These are phyloP conservation scores for Conus canariensis DNA, from an alignment of 2,888 invertebrate species.

Conservation along the genomic window DNA sequence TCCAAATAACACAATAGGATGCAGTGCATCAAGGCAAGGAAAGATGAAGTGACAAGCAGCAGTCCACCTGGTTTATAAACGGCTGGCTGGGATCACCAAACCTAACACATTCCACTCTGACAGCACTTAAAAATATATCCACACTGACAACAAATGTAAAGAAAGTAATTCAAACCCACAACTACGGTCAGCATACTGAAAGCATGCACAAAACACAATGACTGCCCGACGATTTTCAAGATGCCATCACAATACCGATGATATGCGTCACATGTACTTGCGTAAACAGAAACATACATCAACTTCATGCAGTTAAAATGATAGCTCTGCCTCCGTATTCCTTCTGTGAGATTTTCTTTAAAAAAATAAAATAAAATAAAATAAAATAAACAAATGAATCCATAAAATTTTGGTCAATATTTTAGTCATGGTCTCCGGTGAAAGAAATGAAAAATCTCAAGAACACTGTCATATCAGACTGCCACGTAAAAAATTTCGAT, in stretches of 20 bases:
- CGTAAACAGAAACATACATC: background rate
- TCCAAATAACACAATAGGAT: background rate
- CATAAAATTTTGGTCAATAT: no score
- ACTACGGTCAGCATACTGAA: background rate
- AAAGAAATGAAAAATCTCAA: no score
- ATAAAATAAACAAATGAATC: no score
- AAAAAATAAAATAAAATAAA: no score
- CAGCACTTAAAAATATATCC: background rate
- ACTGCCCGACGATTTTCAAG: background rate
- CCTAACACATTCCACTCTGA: background rate
- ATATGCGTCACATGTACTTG: background rate
- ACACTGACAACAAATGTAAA: background rate
- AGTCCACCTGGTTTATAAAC: background rate
- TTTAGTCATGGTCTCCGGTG: no score
- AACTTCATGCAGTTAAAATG: no score
- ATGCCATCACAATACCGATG: background rate
- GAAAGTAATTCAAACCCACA: background rate
- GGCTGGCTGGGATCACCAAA: no score
- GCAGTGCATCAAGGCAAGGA: background rate
- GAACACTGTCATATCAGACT: no score
- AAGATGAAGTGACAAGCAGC: background rate
- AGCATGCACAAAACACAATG: background rate
- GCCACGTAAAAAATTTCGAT: no score
- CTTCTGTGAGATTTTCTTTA: no score
- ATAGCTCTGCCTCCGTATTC: no score